Evolutionary conservation across 2,888 invertebrate species (phyloP).

Genomic region (Gymnosoma rotundatum): DNA sequence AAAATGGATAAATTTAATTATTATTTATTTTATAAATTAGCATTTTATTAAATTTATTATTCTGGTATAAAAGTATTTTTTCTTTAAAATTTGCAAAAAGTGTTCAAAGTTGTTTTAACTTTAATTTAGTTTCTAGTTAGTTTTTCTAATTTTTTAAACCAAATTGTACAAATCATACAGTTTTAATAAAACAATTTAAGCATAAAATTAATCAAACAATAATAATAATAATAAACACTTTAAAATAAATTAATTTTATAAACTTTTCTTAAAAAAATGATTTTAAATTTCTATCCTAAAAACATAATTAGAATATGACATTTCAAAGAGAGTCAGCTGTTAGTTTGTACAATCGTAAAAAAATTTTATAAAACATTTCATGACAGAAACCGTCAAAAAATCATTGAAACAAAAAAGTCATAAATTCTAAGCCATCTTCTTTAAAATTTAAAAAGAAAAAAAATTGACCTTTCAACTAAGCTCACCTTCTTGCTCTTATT

Average conservation of each 20-base stretch:
- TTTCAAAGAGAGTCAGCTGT: no score
- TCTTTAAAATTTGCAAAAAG: slow-evolving; percentile 17
- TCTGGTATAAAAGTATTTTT: slow-evolving; percentile 46
- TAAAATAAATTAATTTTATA: neutral
- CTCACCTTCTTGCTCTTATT: no score
- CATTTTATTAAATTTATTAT: slow-evolving; percentile 43
- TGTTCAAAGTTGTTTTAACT: slow-evolving; percentile 61
- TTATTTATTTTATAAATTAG: slow-evolving; percentile 60
- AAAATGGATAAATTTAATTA: slow-evolving; percentile 7
- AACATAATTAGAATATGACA: no score
- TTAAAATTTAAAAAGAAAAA: no score
- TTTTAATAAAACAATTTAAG: slow-evolving; percentile 51
- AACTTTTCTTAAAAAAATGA: neutral
- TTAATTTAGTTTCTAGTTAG: slow-evolving; percentile 67
- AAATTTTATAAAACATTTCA: no score
- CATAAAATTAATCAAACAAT: neutral
- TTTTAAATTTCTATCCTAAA: no score
- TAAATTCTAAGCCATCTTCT: no score
- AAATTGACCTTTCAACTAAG: no score
- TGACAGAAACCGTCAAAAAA: no score
- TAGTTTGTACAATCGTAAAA: no score
- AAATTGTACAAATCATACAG: slow-evolving; percentile 61
- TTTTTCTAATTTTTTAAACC: slow-evolving; percentile 46
- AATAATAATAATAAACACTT: slow-evolving; percentile 9
- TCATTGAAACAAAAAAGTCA: no score